Conservation (phyloP, 2,888 invertebrate species). For the Geophilus truncorum region DNA sequence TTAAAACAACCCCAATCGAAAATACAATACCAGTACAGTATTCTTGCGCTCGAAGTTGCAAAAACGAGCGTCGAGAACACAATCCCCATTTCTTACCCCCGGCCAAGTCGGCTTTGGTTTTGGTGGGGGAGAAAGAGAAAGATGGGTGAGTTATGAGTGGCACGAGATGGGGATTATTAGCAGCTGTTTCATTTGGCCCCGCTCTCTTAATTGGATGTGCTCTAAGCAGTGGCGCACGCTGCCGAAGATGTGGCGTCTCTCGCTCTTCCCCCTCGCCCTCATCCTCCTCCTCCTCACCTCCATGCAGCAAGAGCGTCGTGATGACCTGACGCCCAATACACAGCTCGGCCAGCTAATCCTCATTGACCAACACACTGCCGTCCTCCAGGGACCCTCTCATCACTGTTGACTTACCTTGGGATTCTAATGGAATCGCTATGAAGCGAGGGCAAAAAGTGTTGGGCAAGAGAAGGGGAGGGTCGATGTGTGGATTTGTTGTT, state of each 20-base stretch:
- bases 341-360: not conserved
- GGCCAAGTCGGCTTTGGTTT: constrained; percentile 20
- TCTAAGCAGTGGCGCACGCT: constrained; percentile 26
- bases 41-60: not conserved
- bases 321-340: not conserved
- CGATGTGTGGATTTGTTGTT: not conserved
- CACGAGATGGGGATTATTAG: constrained; percentile 34
- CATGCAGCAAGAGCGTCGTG: not conserved
- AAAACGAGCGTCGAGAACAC: not conserved
- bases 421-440: constrained; percentile 29
- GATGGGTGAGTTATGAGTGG: constrained; percentile 33
- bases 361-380: constrained; percentile 1
- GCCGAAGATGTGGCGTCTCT: constrained; percentile 18
- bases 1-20: too few species aligned
- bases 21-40: too few species aligned
- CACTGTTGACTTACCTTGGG: constrained; percentile 30
- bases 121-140: not conserved
- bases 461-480: not conserved
- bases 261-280: not conserved
- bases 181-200: constrained; percentile 33
- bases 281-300: constrained; percentile 27
- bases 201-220: constrained; percentile 33
- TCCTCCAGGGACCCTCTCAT: constrained; percentile 25
- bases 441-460: not conserved
- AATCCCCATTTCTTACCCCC: not conserved